Conservation (phyloP, 2,888 invertebrate species). For the Halictus quadricinctus region DNA sequence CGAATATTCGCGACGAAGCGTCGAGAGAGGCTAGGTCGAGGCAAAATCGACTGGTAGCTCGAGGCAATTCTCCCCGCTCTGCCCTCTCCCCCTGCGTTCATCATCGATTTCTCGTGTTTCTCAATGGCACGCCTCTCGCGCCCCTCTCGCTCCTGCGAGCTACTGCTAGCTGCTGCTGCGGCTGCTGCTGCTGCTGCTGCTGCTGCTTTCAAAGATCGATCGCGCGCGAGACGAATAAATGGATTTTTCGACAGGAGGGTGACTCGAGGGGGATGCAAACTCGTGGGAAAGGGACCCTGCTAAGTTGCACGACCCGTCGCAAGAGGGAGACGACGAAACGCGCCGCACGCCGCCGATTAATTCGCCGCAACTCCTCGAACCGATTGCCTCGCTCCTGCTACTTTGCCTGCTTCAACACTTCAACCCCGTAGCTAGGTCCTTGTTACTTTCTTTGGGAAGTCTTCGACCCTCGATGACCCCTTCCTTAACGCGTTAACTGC, state of each 20-base stretch:
- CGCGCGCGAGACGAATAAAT: constrained; percentile 20
- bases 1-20: constrained; percentile 25
- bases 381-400: not conserved
- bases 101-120: constrained; percentile 19
- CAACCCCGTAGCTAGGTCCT: too few relatives aligned
- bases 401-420: not conserved
- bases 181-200: not conserved
- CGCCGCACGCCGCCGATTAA: not conserved
- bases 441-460: not conserved
- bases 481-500: too few relatives aligned
- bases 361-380: not conserved
- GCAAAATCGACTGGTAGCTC: constrained; percentile 10
- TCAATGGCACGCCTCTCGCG: constrained; percentile 14
- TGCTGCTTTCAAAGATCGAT: constrained; percentile 25
- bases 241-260: constrained; percentile 20
- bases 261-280: constrained; percentile 24
- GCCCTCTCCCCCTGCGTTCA: not conserved
- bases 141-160: constrained; percentile 11
- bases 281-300: not conserved
- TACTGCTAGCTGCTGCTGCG: not conserved
- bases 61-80: constrained; percentile 4
- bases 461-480: too few relatives aligned
- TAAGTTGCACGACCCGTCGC: not conserved
- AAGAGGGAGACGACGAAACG: not conserved
- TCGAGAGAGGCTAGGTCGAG: constrained; percentile 14